Percentiles rank a stretch among this genome's conserved stretches.
These are phyloP conservation scores for Ardeotis arabs DNA, from an alignment of 2,113 vertebrate species.

Conservation along the genomic window DNA sequence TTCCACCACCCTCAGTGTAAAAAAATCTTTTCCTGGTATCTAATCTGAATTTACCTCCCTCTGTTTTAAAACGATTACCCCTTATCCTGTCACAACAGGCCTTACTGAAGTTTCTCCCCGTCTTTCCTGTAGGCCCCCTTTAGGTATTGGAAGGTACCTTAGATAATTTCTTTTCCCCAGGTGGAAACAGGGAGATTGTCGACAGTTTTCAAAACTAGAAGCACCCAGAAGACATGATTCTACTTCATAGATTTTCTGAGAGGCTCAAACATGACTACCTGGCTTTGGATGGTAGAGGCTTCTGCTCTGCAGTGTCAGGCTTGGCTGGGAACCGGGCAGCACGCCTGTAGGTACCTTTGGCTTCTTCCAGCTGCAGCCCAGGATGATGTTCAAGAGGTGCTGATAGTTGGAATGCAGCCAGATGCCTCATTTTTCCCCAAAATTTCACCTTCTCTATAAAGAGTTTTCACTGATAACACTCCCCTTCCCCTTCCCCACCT, in stretches of 20 bases:
- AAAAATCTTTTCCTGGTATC: too few species aligned
- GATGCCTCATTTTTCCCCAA: neutral
- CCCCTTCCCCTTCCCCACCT: too few species aligned
- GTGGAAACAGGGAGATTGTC: neutral
- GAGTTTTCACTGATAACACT: neutral
- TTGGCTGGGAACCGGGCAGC: neutral
- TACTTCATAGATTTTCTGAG: neutral
- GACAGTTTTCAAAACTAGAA: neutral
- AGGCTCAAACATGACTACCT: neutral
- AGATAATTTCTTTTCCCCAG: neutral
- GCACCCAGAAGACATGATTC: neutral
- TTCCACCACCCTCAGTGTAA: too few species aligned
- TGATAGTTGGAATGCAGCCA: neutral
- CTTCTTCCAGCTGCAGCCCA: neutral
- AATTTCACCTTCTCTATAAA: neutral
- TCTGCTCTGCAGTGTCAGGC: neutral
- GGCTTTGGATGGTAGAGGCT: neutral
- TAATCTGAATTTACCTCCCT: too few species aligned
- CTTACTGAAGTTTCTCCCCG: too few species aligned
- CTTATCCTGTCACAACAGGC: too few species aligned
- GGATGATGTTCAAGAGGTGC: neutral
- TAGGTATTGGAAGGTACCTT: neutral
- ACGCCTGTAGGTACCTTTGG: neutral
- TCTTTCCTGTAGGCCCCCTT: too few species aligned
- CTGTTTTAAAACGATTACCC: too few species aligned